Conservation (phyloP, 2,113 vertebrate genomes). For the Triplophysa siluroides region DNA sequence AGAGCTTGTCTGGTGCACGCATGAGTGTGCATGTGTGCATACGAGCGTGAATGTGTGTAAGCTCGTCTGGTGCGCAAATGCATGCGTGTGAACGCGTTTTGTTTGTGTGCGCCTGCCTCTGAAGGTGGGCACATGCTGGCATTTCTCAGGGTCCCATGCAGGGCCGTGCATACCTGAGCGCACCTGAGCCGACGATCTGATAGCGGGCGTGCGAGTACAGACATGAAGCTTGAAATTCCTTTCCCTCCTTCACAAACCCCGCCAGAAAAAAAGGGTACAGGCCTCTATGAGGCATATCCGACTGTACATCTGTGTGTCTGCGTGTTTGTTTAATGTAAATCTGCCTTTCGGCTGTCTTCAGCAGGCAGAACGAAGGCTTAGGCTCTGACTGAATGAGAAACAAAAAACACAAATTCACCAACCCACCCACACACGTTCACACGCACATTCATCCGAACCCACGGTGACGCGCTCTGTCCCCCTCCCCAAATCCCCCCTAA, state of each 20-base stretch:
- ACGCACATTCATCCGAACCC: background rate
- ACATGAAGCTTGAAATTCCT: conserved; percentile 44
- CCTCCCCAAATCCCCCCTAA: conserved; percentile 17
- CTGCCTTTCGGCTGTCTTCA: conserved; percentile 20
- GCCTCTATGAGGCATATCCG: conserved; percentile 11
- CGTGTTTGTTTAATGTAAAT: conserved; percentile 42
- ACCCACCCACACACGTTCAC: background rate
- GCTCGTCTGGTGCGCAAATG: background rate
- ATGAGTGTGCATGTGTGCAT: conserved; percentile 35
- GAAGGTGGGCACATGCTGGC: conserved; percentile 5
- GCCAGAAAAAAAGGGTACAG: conserved; percentile 3
- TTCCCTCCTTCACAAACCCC: conserved; percentile 17
- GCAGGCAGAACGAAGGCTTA: conserved; percentile 29
- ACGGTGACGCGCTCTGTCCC: background rate
- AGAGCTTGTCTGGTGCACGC: conserved; percentile 14
- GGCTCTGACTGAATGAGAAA: conserved; percentile 21
- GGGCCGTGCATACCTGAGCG: conserved; percentile 40
- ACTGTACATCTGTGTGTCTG: conserved; percentile 35
- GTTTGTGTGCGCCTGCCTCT: background rate
- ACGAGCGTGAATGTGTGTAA: conserved; percentile 21
- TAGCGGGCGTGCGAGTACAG: conserved; percentile 29
- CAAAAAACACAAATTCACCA: conserved; percentile 17
- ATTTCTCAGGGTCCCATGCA: conserved; percentile 9
- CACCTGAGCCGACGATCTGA: conserved; percentile 39
- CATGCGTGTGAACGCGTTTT: background rate